These are phyloP conservation scores for Helarctos malayanus DNA, from an alignment of 2,797 vertebrate species.

Conservation along the genomic window DNA sequence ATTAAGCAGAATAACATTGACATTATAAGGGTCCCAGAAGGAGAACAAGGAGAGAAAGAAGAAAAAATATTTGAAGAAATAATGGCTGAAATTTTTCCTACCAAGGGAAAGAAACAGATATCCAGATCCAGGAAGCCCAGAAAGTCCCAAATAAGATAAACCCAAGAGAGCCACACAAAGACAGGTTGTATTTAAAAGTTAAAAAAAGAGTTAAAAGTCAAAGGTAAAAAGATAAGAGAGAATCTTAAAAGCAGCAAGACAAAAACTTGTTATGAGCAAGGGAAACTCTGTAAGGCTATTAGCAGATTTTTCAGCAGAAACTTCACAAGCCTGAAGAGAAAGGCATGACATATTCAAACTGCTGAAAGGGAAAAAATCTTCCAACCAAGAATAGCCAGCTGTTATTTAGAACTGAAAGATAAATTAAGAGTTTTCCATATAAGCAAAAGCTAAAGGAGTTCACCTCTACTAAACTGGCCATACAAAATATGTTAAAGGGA, in stretches of 20 bases:
- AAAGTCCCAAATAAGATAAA: background rate
- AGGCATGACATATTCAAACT: background rate
- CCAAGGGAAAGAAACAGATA: background rate
- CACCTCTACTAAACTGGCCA: background rate
- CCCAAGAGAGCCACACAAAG: background rate
- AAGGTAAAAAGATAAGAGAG: background rate
- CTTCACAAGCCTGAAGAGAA: background rate
- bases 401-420: background rate
- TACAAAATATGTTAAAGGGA: background rate
- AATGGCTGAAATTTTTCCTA: background rate
- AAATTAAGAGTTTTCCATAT: background rate
- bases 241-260: background rate
- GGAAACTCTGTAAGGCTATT: background rate
- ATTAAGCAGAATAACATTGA: background rate
- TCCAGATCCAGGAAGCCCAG: background rate
- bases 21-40: background rate
- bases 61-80: background rate
- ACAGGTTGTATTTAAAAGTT: background rate
- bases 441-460: background rate
- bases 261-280: background rate
- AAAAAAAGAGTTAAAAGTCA: background rate
- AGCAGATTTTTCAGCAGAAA: background rate
- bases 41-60: background rate
- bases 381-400: background rate
- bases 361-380: background rate